Evolutionary conservation across 2,797 vertebrate species (phyloP).

Genomic region (Chelon auratus): DNA sequence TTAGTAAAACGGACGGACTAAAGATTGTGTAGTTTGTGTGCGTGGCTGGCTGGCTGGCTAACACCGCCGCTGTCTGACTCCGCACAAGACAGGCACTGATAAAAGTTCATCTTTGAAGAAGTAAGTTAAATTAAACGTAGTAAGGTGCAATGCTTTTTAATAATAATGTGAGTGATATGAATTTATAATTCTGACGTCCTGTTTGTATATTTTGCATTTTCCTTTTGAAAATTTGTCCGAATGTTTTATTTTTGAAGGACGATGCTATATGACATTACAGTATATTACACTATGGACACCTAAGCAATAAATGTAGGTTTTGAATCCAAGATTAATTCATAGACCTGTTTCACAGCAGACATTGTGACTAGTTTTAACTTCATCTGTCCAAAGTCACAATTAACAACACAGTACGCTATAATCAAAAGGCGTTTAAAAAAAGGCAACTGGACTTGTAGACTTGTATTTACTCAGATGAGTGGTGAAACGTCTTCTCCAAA

Average conservation of each 20-base stretch:
- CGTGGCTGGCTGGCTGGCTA: not conserved
- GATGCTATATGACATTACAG: not conserved
- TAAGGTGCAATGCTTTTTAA: not conserved
- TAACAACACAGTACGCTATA: too few relatives aligned
- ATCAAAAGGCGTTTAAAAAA: too few relatives aligned
- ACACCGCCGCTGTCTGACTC: not conserved
- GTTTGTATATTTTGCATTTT: not conserved
- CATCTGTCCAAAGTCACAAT: too few relatives aligned
- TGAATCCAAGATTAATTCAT: not conserved
- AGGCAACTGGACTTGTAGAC: too few relatives aligned
- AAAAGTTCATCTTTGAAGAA: constrained; percentile 6
- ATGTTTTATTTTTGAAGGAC: not conserved
- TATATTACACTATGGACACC: not conserved
- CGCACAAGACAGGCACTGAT: constrained; percentile 17
- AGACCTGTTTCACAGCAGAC: not conserved
- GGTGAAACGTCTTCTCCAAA: too few relatives aligned
- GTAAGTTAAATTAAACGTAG: not conserved
- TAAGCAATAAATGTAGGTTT: not conserved
- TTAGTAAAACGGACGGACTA: not conserved
- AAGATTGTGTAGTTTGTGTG: not conserved
- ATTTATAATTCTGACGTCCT: not conserved
- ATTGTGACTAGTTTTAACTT: not conserved
- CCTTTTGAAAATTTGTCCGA: not conserved
- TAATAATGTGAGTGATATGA: not conserved
- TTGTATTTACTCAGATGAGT: too few relatives aligned